Evolutionary conservation across 1,140 invertebrate species (phyloP), one percentile per base, ranked within the genome.

Genomic region (Oncopeltus fasciatus): DNA sequence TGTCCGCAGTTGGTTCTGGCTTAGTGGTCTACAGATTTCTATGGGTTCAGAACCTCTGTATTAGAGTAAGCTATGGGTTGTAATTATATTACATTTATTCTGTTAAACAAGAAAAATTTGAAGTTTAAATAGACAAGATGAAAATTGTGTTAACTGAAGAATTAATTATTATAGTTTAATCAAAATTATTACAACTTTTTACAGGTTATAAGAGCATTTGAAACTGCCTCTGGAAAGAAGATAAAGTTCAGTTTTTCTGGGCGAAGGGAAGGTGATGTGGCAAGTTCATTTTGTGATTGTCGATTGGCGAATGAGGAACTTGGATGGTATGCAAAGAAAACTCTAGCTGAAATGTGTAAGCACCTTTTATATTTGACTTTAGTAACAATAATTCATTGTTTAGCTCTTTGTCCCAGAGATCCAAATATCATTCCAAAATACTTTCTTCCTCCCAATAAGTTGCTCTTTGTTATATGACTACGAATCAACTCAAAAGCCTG

Each of bases 341-440:
- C 80, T 67, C 76, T 98, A 0, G 74, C 85, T 43, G 86, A 93
- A 65, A 98, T 98, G 94, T 98, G 93, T 86, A 80, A 77, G 81
- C 76, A n/a, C n/a, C n/a, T n/a, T n/a, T n/a, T n/a, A n/a, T n/a
- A n/a, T n/a, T n/a, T n/a, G n/a, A n/a, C n/a, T n/a, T n/a, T n/a
- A n/a, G n/a, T n/a, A n/a, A n/a, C n/a, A n/a, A n/a, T n/a, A n/a
- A n/a, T n/a, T n/a, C n/a, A n/a, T n/a, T n/a, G n/a, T n/a, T n/a
- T n/a, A n/a, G n/a, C n/a, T n/a, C n/a, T n/a, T n/a, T n/a, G n/a
- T n/a, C n/a, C n/a, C n/a, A n/a, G n/a, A n/a, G n/a, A n/a, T n/a
- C n/a, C n/a, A n/a, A n/a, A n/a, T n/a, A n/a, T n/a, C n/a, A n/a
- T n/a, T n/a, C n/a, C n/a, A n/a, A n/a, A n/a, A n/a, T n/a, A n/a